These are phyloP conservation scores for Melangyna quadrimaculata DNA, from an alignment of 2,888 invertebrate genomes.

Conservation along the genomic window DNA sequence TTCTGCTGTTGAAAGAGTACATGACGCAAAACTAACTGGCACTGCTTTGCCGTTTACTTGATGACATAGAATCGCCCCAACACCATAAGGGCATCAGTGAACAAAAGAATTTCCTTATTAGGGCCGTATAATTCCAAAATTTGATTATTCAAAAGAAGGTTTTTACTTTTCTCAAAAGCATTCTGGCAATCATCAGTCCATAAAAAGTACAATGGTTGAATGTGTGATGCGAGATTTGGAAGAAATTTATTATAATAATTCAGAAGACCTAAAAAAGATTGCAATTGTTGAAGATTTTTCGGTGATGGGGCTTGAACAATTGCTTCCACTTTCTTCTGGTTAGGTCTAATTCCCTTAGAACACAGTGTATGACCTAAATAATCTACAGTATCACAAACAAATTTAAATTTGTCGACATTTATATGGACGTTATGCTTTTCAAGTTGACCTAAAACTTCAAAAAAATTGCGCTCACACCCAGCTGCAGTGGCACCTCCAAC, in stretches of 20 bases:
- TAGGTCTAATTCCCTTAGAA: not conserved
- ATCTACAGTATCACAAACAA: constrained; percentile 16
- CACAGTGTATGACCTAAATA: constrained; percentile 6
- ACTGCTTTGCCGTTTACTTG: no score
- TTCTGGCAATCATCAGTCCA: not conserved
- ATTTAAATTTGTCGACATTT: constrained; percentile 20
- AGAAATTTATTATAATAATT: constrained; percentile 2
- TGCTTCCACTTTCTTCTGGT: constrained; percentile 7
- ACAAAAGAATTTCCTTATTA: not conserved
- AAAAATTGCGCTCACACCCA: constrained; percentile 3
- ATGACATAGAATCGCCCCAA: not conserved
- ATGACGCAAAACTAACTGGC: not conserved
- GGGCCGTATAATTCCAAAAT: not conserved
- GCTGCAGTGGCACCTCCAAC: not conserved
- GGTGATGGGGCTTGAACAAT: constrained; percentile 15
- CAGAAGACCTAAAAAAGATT: not conserved
- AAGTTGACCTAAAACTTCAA: constrained; percentile 6
- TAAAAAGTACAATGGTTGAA: no score
- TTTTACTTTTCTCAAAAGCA: not conserved
- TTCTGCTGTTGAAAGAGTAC: not conserved
- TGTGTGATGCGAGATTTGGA: not conserved
- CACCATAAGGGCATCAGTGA: not conserved
- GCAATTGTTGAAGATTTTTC: constrained; percentile 8
- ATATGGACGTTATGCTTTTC: constrained; percentile 21
- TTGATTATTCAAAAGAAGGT: not conserved